Evolutionary conservation across 2,113 vertebrate species (phyloP).

Genomic region (Baryphthengus martii): DNA sequence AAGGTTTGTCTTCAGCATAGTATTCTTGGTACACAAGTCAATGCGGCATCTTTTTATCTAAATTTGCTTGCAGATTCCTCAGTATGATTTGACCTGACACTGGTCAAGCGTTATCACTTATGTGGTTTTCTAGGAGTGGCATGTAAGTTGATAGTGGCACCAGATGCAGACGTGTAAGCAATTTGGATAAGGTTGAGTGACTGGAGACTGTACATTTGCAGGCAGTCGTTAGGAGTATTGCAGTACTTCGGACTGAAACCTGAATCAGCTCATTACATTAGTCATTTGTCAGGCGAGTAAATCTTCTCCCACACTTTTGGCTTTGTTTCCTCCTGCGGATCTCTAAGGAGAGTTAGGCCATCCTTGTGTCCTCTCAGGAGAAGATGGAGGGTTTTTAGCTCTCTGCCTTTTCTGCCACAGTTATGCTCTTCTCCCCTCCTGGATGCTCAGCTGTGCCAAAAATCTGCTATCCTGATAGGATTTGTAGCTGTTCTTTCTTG

Average conservation of each 20-base stretch:
- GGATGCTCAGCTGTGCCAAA: slow-evolving; percentile 10
- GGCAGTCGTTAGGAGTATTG: not conserved
- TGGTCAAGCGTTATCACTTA: not conserved
- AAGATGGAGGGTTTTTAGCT: not conserved
- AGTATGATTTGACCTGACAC: not conserved
- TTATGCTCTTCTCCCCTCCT: not conserved
- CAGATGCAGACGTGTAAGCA: not conserved
- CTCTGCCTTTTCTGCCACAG: not conserved
- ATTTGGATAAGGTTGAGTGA: not conserved
- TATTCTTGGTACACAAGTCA: not conserved
- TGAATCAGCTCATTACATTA: not conserved
- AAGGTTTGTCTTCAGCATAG: not conserved
- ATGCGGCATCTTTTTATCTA: not conserved
- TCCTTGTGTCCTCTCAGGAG: not conserved
- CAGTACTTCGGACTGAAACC: not conserved
- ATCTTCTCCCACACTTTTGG: slow-evolving; percentile 12
- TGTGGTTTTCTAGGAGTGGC: not conserved
- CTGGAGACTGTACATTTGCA: not conserved
- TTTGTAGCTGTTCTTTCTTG: slow-evolving; percentile 47
- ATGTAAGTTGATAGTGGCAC: not conserved
- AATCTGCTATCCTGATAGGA: slow-evolving; percentile 26
- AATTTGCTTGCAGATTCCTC: not conserved
- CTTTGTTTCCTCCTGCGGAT: not conserved
- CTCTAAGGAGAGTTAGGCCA: slow-evolving; percentile 16
- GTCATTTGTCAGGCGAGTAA: not conserved